Evolutionary conservation across 2,888 invertebrate genomes (phyloP).

Genomic region (Dolichopus griseipennis): DNA sequence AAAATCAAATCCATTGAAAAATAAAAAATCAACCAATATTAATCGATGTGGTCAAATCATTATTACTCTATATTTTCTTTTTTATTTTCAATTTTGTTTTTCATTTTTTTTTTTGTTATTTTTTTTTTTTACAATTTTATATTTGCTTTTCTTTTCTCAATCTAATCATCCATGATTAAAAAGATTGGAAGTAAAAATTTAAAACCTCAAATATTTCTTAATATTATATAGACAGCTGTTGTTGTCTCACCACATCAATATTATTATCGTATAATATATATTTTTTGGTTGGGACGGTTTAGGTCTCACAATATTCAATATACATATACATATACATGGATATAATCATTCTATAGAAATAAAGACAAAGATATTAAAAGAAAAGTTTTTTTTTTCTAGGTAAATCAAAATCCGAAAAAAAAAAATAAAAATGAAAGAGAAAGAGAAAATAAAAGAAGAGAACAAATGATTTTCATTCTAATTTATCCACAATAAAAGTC

Average conservation of each 20-base stretch:
- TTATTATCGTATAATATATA: background rate
- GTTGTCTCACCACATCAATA: background rate
- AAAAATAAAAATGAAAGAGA: background rate
- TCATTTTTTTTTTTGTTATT: no score
- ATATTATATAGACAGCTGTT: background rate
- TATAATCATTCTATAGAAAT: background rate
- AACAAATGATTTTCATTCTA: background rate
- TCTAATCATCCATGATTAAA: no score
- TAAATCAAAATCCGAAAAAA: background rate
- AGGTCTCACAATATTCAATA: background rate
- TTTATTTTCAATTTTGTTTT: background rate
- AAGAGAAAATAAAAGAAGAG: background rate
- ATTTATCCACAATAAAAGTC: constrained; percentile 6
- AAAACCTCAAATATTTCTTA: constrained; percentile 2
- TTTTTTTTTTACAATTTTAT: no score
- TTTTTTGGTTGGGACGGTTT: background rate
- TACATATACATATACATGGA: background rate
- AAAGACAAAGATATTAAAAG: background rate
- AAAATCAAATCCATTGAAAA: background rate
- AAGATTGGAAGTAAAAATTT: background rate
- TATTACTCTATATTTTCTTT: background rate
- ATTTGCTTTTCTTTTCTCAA: no score
- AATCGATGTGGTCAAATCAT: constrained; percentile 6
- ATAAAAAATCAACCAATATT: constrained; percentile 2
- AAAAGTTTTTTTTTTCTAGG: background rate